phyloP scores from a whole-genome alignment of 1,140 invertebrate species.

The Drosophila insularis region DNA sequence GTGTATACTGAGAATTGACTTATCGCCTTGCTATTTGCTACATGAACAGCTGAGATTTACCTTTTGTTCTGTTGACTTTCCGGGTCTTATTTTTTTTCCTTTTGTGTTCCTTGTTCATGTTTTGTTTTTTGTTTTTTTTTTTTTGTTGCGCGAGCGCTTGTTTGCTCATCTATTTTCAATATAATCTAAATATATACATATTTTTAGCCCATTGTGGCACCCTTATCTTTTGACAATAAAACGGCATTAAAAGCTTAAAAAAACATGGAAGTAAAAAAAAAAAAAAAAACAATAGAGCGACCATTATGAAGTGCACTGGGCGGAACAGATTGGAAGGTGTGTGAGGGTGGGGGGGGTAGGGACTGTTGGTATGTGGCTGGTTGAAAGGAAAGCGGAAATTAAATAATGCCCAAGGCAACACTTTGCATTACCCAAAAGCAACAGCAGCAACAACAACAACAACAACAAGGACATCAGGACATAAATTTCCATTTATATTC shows the following conservation, averaged over 20 bases:
- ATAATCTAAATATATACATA: conserved; percentile 39
- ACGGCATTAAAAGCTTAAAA: conserved; percentile 64
- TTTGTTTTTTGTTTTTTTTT: no score
- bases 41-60: conserved; percentile 59
- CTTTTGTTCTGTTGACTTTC: conserved; percentile 11
- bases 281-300: conserved; percentile 50
- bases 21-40: conserved; percentile 12
- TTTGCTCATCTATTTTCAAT: conserved; percentile 21
- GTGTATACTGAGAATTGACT: neutral
- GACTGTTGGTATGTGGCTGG: neutral
- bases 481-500: conserved; percentile 67
- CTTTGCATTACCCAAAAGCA: conserved; percentile 49
- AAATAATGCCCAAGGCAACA: conserved; percentile 65
- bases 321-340: neutral
- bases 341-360: no score
- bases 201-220: conserved; percentile 38
- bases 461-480: conserved; percentile 18
- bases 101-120: no score
- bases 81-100: neutral
- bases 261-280: conserved; percentile 25
- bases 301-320: conserved; percentile 5
- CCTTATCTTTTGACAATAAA: conserved; percentile 73
- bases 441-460: conserved; percentile 18
- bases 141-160: no score
- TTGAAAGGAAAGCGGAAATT: conserved; percentile 62